Conservation (phyloP, 2,113 vertebrate genomes). For the Anhinga rufa region DNA sequence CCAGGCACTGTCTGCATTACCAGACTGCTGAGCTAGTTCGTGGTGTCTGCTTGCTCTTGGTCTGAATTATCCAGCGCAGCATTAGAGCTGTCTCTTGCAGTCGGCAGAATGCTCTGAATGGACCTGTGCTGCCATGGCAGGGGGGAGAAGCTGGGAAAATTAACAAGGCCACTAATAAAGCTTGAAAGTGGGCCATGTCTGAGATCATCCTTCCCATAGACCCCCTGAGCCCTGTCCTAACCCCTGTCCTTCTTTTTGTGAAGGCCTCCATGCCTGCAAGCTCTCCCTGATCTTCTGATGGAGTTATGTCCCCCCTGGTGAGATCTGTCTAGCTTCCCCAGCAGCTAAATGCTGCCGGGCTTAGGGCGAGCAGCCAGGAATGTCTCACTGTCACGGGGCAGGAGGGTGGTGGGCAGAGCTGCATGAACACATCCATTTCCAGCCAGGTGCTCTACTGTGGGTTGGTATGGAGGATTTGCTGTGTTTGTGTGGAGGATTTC, state of each 20-base stretch:
- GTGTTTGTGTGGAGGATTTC: not conserved
- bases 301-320: not conserved
- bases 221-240: not conserved
- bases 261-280: not conserved
- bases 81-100: not conserved
- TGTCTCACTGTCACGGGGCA: not conserved
- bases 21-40: not conserved
- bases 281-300: not conserved
- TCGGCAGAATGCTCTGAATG: not conserved
- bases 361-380: not conserved
- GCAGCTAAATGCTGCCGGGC: not conserved
- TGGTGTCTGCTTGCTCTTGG: not conserved
- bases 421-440: rapidly evolving
- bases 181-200: not conserved
- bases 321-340: not conserved
- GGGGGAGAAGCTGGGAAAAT: not conserved
- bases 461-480: not conserved
- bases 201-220: not conserved
- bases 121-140: rapidly evolving
- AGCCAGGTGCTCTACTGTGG: not conserved
- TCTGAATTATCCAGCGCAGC: not conserved
- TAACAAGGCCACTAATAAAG: not conserved
- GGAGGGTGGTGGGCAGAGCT: not conserved
- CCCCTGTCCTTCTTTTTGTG: not conserved
- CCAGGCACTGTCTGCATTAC: not conserved